Percentiles rank a stretch among this genome's conserved stretches.
Conservation (phyloP, 92 coral and sea anemone genomes). For the Phenganax marumi region DNA sequence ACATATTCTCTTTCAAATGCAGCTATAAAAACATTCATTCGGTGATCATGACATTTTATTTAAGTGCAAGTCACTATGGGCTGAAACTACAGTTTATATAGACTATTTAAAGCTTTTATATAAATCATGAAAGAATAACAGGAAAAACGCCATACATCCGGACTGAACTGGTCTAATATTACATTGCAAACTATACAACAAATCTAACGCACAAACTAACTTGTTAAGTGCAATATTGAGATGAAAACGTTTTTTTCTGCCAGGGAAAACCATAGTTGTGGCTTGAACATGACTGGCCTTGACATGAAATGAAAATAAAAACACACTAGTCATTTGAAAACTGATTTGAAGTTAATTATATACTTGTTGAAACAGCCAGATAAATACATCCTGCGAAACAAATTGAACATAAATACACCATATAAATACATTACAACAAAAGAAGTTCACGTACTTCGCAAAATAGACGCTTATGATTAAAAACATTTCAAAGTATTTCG, state of each 20-base stretch:
- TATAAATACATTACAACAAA: neutral
- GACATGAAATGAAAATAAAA: constrained; percentile 5
- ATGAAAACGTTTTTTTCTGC: constrained; percentile 56
- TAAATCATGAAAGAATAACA: neutral
- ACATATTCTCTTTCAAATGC: too few relatives aligned
- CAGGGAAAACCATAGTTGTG: constrained; percentile 52
- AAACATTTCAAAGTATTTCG: neutral
- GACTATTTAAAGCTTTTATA: neutral
- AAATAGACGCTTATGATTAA: too few relatives aligned
- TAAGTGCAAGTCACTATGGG: neutral
- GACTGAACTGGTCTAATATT: neutral
- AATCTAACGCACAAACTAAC: constrained; percentile 36
- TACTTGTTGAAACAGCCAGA: too few relatives aligned
- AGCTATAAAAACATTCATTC: too few relatives aligned
- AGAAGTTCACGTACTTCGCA: too few relatives aligned
- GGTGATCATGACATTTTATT: too few relatives aligned
- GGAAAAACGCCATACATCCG: constrained; percentile 11
- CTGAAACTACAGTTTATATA: neutral
- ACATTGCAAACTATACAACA: neutral
- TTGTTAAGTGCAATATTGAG: constrained; percentile 63
- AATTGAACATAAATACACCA: neutral
- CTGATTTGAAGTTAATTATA: too few relatives aligned
- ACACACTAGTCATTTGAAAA: neutral
- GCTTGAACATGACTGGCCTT: constrained; percentile 59
- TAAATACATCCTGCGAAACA: too few relatives aligned